Evolutionary conservation across 2,113 vertebrate species (phyloP), one percentile per base, ranked within the genome.

Genomic region (Chloropsis cyanopogon): DNA sequence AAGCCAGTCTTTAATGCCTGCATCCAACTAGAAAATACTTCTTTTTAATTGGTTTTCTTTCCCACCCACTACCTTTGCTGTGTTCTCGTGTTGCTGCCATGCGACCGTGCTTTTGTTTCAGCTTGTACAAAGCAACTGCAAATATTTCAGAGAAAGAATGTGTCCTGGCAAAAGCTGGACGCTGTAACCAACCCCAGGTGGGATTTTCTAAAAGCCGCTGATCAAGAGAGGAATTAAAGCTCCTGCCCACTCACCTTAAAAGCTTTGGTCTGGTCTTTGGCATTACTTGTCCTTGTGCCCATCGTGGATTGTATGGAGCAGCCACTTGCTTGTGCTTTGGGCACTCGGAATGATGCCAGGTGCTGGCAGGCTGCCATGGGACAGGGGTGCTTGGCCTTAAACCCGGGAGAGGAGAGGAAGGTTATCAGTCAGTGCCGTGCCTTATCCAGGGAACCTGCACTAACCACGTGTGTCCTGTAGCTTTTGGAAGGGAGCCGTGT

Each of bases 381-480:
- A 7, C 37, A 37, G 37, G 37, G 37, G 8, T 37, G 37, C 37
- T 37, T 37, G 37, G 37, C 37, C 17, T 53, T 35, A 39, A 35
- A 50, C 11, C 0, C 4, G 39, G 31, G 37, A 52, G 7, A 64
- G 44, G 22, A 61, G 28, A 33, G n/a, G 52, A 53, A 49, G 14
- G 26, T 15, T 23, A 6, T 4, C 7, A 3, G 11, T 46, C 0
- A 1, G 52, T 13, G 60, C 52, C 25, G 46, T 29, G 56, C 44
- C 79, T 63, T 63, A 17, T 46, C 18, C 16, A 42, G 39, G 18
- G 46, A 63, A 26, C 3, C 65, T 52, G 85, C 49, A 6, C 68
- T 12, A 35, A 54, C 75, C 15, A 9, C 8, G 2, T 1, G 1
- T 16, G 17, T 53, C 37, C 35, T 0, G 0, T 6, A 21, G 56